Evolutionary conservation across 2,888 invertebrate genomes (phyloP).

Genomic region (Parapristionchus giblindavisi): DNA sequence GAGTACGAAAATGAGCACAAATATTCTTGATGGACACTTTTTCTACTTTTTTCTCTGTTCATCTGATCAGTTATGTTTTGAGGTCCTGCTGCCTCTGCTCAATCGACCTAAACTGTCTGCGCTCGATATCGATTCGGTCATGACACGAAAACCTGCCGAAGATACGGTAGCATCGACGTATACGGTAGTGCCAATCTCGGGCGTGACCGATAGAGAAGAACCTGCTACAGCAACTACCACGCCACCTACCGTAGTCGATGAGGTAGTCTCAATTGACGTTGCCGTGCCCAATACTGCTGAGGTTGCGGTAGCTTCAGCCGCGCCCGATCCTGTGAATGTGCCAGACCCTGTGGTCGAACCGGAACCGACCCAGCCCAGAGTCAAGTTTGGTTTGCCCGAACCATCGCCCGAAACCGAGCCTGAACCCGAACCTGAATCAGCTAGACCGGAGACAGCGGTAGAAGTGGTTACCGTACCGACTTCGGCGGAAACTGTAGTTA

Average conservation of each 20-base stretch:
- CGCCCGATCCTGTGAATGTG: too few relatives aligned
- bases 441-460: not conserved
- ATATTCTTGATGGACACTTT: not conserved
- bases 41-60: not conserved
- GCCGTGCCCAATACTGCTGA: too few relatives aligned
- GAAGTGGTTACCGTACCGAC: not conserved
- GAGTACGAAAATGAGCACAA: not conserved
- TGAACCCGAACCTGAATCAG: too few relatives aligned
- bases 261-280: too few relatives aligned
- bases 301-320: not conserved
- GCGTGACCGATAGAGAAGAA: not conserved
- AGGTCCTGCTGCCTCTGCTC: constrained; percentile 44
- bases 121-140: constrained; percentile 48
- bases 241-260: too few relatives aligned
- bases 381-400: too few relatives aligned
- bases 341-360: not conserved
- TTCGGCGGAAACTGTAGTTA: not conserved
- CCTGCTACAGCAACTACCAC: not conserved
- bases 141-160: constrained; percentile 29
- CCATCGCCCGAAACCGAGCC: too few relatives aligned
- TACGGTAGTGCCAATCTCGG: not conserved
- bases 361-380: not conserved
- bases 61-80: not conserved
- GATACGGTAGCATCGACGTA: constrained; percentile 9
- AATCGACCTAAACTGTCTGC: constrained; percentile 47